These are phyloP conservation scores for Mimumesa dahlbomi DNA, from an alignment of 2,888 invertebrate species.

Conservation along the genomic window DNA sequence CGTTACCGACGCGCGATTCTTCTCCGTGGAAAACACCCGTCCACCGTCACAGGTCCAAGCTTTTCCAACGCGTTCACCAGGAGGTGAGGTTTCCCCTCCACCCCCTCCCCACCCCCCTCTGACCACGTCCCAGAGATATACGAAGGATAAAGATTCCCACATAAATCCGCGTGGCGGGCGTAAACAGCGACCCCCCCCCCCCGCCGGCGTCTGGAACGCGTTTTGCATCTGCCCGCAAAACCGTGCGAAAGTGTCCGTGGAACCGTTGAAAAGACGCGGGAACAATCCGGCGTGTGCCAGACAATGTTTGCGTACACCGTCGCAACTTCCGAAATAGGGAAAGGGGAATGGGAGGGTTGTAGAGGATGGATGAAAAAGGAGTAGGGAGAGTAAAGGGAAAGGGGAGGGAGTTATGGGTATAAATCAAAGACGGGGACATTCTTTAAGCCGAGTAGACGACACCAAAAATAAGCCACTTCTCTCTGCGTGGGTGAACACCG, in stretches of 20 bases:
- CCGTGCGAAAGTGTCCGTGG: constrained; percentile 31
- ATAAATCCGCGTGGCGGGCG: constrained; percentile 52
- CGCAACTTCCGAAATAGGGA: constrained; percentile 59
- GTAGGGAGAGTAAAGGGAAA: no score
- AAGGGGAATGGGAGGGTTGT: no score
- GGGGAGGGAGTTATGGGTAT: constrained; percentile 49
- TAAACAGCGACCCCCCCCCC: no score
- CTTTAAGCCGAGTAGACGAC: constrained; percentile 62
- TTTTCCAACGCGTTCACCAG: no score
- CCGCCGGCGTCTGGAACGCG: no score
- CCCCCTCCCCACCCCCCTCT: background rate
- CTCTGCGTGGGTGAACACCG: constrained; percentile 46
- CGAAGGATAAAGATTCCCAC: constrained; percentile 48
- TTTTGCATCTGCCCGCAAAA: constrained; percentile 49
- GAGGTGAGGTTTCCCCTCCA: background rate
- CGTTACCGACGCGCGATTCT: no score
- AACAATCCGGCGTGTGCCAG: constrained; percentile 56
- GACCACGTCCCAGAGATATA: constrained; percentile 17
- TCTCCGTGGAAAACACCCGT: no score
- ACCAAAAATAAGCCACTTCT: constrained; percentile 69
- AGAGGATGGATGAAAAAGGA: no score
- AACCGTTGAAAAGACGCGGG: constrained; percentile 6
- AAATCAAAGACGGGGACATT: constrained; percentile 71
- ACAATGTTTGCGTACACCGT: constrained; percentile 62
- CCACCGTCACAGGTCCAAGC: no score